Conservation (phyloP, 2,113 vertebrate genomes). For the Bubalus kerabau region DNA sequence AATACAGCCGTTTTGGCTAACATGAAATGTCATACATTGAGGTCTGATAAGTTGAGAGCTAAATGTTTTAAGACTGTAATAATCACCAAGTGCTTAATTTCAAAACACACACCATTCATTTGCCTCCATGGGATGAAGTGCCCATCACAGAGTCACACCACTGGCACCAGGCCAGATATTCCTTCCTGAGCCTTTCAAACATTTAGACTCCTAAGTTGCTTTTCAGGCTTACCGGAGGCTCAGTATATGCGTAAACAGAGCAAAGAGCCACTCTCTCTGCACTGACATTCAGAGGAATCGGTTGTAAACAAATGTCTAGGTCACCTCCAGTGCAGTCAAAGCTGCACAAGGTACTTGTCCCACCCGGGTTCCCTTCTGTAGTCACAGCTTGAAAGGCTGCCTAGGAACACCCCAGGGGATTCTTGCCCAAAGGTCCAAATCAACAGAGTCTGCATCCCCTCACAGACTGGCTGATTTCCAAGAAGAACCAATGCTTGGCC, state of each 20-base stretch:
- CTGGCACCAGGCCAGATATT: conserved; percentile 52
- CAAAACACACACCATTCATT: conserved; percentile 62
- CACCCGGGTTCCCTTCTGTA: background rate
- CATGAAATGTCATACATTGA: conserved; percentile 62
- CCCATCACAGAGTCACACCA: background rate
- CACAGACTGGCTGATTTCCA: background rate
- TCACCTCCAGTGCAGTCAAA: conserved; percentile 3
- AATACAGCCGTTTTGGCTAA: conserved; percentile 60
- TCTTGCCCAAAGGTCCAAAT: conserved; percentile 18
- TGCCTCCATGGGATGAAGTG: conserved; percentile 53
- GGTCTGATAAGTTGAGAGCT: conserved; percentile 72
- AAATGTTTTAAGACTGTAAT: conserved; percentile 73
- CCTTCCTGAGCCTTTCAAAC: conserved; percentile 4
- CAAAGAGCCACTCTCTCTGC: background rate
- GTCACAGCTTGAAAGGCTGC: background rate
- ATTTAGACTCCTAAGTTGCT: conserved; percentile 45
- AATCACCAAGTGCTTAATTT: conserved; percentile 74
- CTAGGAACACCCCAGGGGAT: background rate
- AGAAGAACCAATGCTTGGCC: background rate
- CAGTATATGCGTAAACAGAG: conserved; percentile 52
- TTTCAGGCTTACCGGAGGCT: conserved; percentile 49
- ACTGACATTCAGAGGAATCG: conserved; percentile 46
- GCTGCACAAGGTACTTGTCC: background rate
- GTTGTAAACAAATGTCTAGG: conserved; percentile 29
- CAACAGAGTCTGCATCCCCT: background rate